Base-by-base conservation (phyloP, 2,113 vertebrate genomes). In the Arvicanthis niloticus region DNA sequence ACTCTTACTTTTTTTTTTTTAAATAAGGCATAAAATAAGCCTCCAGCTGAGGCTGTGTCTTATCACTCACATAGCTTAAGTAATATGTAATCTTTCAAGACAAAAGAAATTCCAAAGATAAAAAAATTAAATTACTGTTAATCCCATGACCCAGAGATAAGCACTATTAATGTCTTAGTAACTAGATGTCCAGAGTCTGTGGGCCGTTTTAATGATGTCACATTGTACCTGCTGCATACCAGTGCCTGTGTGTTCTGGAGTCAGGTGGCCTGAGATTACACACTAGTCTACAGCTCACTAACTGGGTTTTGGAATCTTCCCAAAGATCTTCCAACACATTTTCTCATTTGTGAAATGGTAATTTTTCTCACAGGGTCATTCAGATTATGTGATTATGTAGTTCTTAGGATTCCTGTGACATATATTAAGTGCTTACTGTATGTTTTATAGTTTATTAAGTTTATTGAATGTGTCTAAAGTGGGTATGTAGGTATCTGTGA, bases 101-200 rank as follows among this genome's bases (percentile, higher is more conserved):
- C 37, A 76, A 91, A 85, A 92, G 48, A 88, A 92, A 81, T 82
- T 84, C 77, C 60, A 94, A 76, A 88, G 82, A 91, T 80, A 85
- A 91, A 73, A 75, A 0, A 29, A 22, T 68, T 76, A 77, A 92
- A 80, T 91, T 90, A 42, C 21, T 8, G 58, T 90, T 88, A 62
- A 56, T 78, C 89, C 37, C 11, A 6, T 51, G 7, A 45, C 13
- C 26, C 48, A 68, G 72, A 76, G 9, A 51, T 77, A 53, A 53
- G 24, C 21, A 26, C 34, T 51, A 42, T 53, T 94, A 77, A 24
- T 40, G 51, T 40, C 40, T 51, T 70, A 56, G 1, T 24, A 67
- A 22, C 62, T 48, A 86, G 42, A 86, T 45, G 42, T 68, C 34
- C 29, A 34, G 84, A 21, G 10, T 86, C 60, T 75, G 17, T 15